phyloP scores from a whole-genome alignment of 2,888 invertebrate species.

The Alsophila aescularia region DNA sequence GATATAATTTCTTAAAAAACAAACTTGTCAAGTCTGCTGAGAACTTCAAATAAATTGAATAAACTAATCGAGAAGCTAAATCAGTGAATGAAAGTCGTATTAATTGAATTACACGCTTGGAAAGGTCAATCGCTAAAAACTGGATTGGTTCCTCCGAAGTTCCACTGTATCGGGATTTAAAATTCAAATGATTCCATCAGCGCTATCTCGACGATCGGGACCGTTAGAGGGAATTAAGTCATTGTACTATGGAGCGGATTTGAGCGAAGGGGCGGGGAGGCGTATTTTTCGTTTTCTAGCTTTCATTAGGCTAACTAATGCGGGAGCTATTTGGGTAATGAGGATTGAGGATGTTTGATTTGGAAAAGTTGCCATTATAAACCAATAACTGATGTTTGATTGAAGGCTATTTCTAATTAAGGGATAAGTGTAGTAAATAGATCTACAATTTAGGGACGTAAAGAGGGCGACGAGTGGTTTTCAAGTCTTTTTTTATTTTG shows the following conservation, averaged over 20 bases:
- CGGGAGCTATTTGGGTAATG: neutral
- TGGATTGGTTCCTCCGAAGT: constrained; percentile 5
- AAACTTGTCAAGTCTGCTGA: neutral
- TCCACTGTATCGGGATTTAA: constrained; percentile 13
- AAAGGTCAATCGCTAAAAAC: constrained; percentile 16
- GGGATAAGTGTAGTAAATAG: neutral
- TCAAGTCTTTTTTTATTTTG: too few relatives aligned
- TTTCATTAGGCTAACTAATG: neutral
- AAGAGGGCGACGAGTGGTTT: too few relatives aligned
- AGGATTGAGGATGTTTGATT: neutral
- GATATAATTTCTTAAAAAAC: too few relatives aligned
- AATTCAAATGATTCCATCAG: constrained; percentile 20
- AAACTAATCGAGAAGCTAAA: constrained; percentile 5
- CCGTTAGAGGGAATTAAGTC: constrained; percentile 6
- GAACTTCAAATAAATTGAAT: neutral
- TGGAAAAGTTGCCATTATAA: neutral
- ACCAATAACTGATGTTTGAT: too few relatives aligned
- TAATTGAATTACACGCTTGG: constrained; percentile 14
- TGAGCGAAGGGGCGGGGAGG: neutral
- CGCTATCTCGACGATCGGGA: constrained; percentile 9
- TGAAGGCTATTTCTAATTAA: neutral
- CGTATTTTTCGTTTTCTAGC: too few relatives aligned
- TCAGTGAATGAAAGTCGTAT: constrained; percentile 9
- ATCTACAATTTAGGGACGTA: too few relatives aligned
- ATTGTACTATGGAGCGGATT: neutral